phyloP scores from a whole-genome alignment of 2,113 vertebrate genomes.

The Rhinopomastus cyanomelas region DNA sequence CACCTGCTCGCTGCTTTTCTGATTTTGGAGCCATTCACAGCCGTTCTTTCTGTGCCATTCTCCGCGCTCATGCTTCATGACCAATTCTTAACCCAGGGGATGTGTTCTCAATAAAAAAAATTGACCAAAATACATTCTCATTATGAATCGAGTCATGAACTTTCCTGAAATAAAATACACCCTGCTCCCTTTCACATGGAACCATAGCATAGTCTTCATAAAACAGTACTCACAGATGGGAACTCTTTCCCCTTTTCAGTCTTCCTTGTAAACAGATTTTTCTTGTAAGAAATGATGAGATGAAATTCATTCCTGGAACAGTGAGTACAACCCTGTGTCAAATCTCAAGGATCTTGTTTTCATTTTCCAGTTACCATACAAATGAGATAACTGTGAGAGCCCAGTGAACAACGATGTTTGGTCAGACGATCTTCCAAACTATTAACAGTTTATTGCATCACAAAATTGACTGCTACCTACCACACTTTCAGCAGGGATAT shows the following conservation, averaged over 20 bases:
- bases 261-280: conserved; percentile 56
- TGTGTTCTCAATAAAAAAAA: neutral
- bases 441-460: neutral
- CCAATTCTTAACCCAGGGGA: neutral
- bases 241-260: neutral
- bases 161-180: neutral
- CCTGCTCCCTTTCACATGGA: neutral
- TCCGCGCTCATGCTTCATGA: neutral
- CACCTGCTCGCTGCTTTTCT: neutral
- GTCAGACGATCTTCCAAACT: conserved; percentile 16
- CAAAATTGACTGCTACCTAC: neutral
- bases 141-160: neutral
- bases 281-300: neutral
- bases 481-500: neutral
- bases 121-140: neutral
- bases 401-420: neutral
- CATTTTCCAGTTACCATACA: conserved; percentile 4
- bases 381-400: neutral
- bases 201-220: neutral
- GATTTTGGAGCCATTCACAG: neutral
- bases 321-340: neutral
- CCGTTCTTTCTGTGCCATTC: neutral
- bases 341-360: conserved; percentile 27
- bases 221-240: conserved; percentile 10
- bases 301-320: conserved; percentile 34